Conservation (phyloP, 1,140 invertebrate species). For the Zophobas morio region DNA sequence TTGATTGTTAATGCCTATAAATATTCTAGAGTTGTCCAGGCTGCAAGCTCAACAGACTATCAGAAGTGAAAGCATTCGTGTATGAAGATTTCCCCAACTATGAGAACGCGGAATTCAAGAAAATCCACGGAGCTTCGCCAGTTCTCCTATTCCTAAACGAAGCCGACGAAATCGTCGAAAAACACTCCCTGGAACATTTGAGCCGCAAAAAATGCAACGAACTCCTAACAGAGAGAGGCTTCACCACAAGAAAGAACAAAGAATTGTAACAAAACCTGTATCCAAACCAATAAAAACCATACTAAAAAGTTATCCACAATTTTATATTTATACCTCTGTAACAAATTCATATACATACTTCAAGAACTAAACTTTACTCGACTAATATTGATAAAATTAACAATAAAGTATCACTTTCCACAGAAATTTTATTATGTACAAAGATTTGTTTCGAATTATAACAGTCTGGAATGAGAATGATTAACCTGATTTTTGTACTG, state of each 20-base stretch:
- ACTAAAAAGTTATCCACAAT: not conserved
- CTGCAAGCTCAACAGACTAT: slow-evolving; percentile 81
- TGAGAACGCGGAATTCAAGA: slow-evolving; percentile 77
- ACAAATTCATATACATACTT: slow-evolving; percentile 18
- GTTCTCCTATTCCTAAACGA: slow-evolving; percentile 77
- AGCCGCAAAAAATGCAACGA: slow-evolving; percentile 80
- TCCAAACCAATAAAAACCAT: not conserved
- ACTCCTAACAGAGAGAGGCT: slow-evolving; percentile 75
- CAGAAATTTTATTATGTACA: slow-evolving; percentile 30
- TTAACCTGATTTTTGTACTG: slow-evolving; percentile 26
- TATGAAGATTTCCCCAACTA: slow-evolving; percentile 82
- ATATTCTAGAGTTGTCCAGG: slow-evolving; percentile 82
- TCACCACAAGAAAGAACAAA: slow-evolving; percentile 61
- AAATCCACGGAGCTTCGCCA: slow-evolving; percentile 78
- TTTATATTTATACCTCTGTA: slow-evolving; percentile 19
- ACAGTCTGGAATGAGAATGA: slow-evolving; percentile 28
- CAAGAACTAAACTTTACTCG: slow-evolving; percentile 33
- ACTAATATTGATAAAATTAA: slow-evolving; percentile 31
- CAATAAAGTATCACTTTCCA: slow-evolving; percentile 14
- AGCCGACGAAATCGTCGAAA: slow-evolving; percentile 75
- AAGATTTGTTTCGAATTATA: slow-evolving; percentile 6
- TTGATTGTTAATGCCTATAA: slow-evolving; percentile 6
- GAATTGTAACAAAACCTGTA: slow-evolving; percentile 43
- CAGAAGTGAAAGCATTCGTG: slow-evolving; percentile 83
- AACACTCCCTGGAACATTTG: slow-evolving; percentile 73